A percentile compares a stretch with the other conserved stretches of the same genome.
phyloP scores from a whole-genome alignment of 2,797 vertebrate species.

The Poecilia picta region DNA sequence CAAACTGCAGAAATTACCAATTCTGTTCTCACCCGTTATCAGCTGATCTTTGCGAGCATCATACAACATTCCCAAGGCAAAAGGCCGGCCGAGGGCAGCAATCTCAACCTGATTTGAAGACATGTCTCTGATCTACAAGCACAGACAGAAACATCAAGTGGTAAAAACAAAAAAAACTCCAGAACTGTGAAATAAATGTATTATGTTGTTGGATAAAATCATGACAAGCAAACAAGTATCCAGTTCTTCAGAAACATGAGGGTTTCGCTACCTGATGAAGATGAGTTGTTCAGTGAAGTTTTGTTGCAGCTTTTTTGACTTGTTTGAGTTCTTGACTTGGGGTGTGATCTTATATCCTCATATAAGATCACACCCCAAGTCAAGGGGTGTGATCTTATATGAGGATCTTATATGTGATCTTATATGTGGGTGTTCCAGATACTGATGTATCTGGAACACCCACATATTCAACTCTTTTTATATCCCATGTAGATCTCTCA shows the following conservation, averaged over 20 bases:
- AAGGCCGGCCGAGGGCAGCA: conserved; percentile 53
- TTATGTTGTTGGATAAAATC: background rate
- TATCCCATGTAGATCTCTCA: background rate
- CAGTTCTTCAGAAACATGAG: background rate
- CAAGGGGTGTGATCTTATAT: too few species aligned
- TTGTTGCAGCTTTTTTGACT: background rate
- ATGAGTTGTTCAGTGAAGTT: background rate
- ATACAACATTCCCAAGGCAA: conserved; percentile 62
- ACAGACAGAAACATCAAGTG: background rate
- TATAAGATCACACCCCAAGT: too few species aligned
- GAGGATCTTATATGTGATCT: too few species aligned
- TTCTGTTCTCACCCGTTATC: conserved; percentile 50
- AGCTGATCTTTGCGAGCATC: conserved; percentile 49
- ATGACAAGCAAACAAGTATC: background rate
- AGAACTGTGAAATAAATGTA: background rate
- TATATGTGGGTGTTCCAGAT: too few species aligned
- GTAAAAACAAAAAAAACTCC: background rate
- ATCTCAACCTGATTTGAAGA: background rate
- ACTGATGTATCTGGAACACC: background rate
- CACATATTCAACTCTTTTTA: background rate
- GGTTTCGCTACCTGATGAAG: background rate
- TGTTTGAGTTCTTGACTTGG: background rate
- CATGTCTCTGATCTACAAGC: background rate
- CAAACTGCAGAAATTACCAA: background rate
- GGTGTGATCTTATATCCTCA: background rate